Evolutionary conservation across 23 tunicate species (phyloP).

Genomic region (Pegea sp.): DNA sequence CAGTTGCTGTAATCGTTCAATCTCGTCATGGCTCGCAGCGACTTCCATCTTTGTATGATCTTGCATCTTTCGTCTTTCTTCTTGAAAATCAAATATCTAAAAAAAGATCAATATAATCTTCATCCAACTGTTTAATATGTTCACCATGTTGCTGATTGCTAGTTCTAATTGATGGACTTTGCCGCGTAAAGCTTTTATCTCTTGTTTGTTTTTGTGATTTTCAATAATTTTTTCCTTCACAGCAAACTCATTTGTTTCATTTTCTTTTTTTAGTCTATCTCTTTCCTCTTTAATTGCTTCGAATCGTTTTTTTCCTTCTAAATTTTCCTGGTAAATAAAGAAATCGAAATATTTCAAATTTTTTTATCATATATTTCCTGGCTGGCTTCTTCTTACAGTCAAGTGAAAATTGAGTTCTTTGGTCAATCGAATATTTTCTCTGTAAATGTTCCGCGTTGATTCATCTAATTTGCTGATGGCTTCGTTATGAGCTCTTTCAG

Average conservation of each 20-base stretch:
- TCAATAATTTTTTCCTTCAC: constrained; percentile 70
- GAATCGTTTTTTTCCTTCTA: constrained; percentile 19
- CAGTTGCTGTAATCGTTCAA: constrained; percentile 35
- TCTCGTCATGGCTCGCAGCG: constrained; percentile 29
- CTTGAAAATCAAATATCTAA: constrained; percentile 58
- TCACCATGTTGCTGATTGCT: constrained; percentile 42
- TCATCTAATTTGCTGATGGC: constrained; percentile 82
- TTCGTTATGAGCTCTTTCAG: constrained; percentile 93
- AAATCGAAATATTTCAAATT: not conserved
- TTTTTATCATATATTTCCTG: not conserved
- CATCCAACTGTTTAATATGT: not conserved
- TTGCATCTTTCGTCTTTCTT: constrained; percentile 34
- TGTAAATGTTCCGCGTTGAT: constrained; percentile 58
- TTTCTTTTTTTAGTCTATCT: constrained; percentile 30
- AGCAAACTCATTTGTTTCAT: constrained; percentile 41
- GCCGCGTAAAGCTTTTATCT: constrained; percentile 28
- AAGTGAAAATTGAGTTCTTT: constrained; percentile 65
- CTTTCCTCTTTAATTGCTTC: constrained; percentile 18
- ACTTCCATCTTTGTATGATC: constrained; percentile 10
- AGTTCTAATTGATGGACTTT: constrained; percentile 30
- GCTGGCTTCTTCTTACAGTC: constrained; percentile 17
- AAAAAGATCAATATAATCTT: not conserved
- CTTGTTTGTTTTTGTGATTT: constrained; percentile 56
- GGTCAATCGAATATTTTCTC: constrained; percentile 65
- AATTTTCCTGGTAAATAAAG: constrained; percentile 23